Conservation (phyloP, 2,797 vertebrate species). For the Yasuhikotakia modesta region DNA sequence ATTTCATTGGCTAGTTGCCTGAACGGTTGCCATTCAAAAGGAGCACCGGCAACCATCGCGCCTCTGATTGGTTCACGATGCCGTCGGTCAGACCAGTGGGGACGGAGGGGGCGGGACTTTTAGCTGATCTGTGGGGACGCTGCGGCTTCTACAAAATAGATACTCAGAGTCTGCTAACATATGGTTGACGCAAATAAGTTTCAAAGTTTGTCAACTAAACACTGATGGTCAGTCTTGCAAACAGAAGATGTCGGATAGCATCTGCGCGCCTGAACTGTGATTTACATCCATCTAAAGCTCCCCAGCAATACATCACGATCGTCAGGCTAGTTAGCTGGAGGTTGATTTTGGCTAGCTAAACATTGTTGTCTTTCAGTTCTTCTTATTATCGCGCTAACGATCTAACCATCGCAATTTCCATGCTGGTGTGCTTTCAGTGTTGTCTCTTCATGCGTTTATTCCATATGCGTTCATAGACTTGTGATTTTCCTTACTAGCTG, state of each 20-base stretch:
- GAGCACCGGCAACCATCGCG: background rate
- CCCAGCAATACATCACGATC: conserved; percentile 42
- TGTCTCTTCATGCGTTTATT: background rate
- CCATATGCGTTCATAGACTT: background rate
- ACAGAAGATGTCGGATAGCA: conserved; percentile 6
- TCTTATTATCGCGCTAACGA: background rate
- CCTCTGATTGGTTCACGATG: conserved; percentile 49
- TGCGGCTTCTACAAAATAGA: conserved; percentile 48
- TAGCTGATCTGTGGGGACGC: conserved; percentile 44
- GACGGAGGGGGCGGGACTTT: conserved; percentile 57
- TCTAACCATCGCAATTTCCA: background rate
- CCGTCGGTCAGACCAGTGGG: conserved; percentile 43
- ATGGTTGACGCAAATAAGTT: conserved; percentile 6
- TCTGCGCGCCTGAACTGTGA: background rate
- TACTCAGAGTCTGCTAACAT: conserved; percentile 35
- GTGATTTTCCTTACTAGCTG: background rate
- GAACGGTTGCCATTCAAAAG: conserved; percentile 33
- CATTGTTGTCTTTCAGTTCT: conserved; percentile 16
- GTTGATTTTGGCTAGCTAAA: conserved; percentile 25
- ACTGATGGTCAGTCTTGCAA: background rate
- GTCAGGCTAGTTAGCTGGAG: conserved; percentile 56
- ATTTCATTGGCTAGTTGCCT: conserved; percentile 47
- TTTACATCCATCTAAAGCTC: conserved; percentile 8
- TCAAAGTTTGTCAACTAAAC: background rate
- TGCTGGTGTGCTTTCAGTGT: background rate